Conservation (phyloP, 2,113 vertebrate genomes). For the Megaceryle torquata region DNA sequence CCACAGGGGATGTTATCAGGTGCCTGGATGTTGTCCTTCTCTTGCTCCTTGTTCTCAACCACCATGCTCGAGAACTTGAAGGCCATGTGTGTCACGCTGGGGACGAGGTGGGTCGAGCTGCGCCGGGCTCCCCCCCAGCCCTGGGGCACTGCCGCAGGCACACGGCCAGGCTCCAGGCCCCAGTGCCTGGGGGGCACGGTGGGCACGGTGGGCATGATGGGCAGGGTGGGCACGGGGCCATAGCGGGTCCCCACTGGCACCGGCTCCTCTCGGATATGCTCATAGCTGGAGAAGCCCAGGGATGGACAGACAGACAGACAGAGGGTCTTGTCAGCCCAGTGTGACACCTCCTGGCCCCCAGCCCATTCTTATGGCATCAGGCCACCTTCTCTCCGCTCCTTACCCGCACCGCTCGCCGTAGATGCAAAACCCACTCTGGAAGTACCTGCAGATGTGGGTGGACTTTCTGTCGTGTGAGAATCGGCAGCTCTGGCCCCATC, state of each 20-base stretch:
- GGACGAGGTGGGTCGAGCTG: background rate
- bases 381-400: background rate
- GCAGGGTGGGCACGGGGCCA: background rate
- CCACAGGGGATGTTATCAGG: accelerated
- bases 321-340: background rate
- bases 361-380: background rate
- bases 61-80: background rate
- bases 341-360: background rate
- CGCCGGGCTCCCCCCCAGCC: background rate
- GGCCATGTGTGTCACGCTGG: background rate
- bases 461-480: conserved; percentile 73
- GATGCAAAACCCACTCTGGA: conserved; percentile 83
- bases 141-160: background rate
- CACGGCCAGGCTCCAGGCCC: conserved; percentile 64
- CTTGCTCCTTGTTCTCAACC: conserved; percentile 48
- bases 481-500: conserved; percentile 70
- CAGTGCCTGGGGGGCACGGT: background rate
- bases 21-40: background rate
- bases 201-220: background rate
- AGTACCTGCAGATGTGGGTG: conserved; percentile 79
- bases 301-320: background rate
- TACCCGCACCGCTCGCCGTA: conserved; percentile 84
- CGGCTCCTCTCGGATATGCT: conserved; percentile 56
- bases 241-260: background rate
- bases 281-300: conserved; percentile 68